A percentile compares a stretch with the other conserved stretches of the same genome.
These are phyloP conservation scores for Heliconius hermathena DNA, from an alignment of 1,140 invertebrate species.

Conservation along the genomic window DNA sequence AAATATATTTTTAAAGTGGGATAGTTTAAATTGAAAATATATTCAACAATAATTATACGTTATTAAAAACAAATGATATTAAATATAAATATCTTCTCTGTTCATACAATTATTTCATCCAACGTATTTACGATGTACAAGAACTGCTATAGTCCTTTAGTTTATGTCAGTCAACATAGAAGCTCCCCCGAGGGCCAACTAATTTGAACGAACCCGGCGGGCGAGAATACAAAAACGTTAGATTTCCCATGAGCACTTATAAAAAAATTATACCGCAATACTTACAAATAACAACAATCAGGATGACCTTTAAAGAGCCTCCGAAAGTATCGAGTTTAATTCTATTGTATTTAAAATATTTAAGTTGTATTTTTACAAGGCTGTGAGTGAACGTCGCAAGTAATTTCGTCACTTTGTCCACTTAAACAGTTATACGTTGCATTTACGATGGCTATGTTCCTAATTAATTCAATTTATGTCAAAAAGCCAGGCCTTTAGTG, in stretches of 20 bases:
- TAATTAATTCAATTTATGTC: background rate
- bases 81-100: background rate
- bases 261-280: slow-evolving; percentile 1
- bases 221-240: background rate
- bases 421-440: background rate
- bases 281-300: slow-evolving; percentile 3
- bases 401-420: slow-evolving; percentile 12
- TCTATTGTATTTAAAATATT: slow-evolving; percentile 19
- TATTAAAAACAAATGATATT: background rate
- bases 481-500: background rate
- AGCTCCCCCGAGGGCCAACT: slow-evolving; percentile 10
- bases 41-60: too few species aligned
- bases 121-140: background rate
- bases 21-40: too few species aligned
- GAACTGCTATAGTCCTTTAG: background rate
- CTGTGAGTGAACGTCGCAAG: slow-evolving; percentile 17
- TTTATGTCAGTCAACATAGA: background rate
- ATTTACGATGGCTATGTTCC: background rate
- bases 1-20: too few species aligned
- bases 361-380: slow-evolving; percentile 4
- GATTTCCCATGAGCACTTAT: slow-evolving; percentile 18
- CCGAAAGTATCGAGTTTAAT: background rate
- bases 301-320: background rate
- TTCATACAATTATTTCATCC: background rate
- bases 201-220: slow-evolving; percentile 9